Percentiles rank a stretch among this genome's conserved stretches.
Conservation (phyloP, 2,888 invertebrate genomes). For the Oscheius sp. region DNA sequence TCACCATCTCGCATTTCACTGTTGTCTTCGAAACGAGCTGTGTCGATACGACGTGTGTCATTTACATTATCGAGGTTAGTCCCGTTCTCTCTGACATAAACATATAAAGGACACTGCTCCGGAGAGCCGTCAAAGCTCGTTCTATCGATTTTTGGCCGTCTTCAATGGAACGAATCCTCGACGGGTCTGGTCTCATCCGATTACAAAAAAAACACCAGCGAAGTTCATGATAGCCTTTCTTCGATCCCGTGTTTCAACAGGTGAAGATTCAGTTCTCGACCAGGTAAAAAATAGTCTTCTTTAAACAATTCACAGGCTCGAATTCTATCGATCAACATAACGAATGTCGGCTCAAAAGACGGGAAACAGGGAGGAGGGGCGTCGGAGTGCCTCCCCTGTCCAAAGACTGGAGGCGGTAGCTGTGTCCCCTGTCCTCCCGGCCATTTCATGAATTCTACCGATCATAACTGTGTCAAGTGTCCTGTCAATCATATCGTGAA, state of each 20-base stretch:
- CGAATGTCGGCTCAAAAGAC: constrained; percentile 72
- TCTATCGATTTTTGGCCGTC: constrained; percentile 59
- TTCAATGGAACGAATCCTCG: constrained; percentile 63
- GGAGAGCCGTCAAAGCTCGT: constrained; percentile 33
- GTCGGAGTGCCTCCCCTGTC: constrained; percentile 73
- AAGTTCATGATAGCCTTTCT: constrained; percentile 64
- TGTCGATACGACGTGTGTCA: constrained; percentile 72
- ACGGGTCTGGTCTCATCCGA: constrained; percentile 52
- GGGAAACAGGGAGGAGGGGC: constrained; percentile 73
- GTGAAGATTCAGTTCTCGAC: constrained; percentile 68
- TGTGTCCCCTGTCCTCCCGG: constrained; percentile 75
- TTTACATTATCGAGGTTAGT: constrained; percentile 74
- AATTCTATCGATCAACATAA: constrained; percentile 75
- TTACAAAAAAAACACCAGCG: constrained; percentile 52
- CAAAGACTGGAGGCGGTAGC: constrained; percentile 62
- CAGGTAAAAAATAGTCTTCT: constrained; percentile 35
- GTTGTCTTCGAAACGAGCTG: constrained; percentile 76
- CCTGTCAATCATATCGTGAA: constrained; percentile 17
- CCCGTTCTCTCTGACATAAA: not conserved
- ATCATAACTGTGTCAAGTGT: constrained; percentile 18
- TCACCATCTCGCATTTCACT: constrained; percentile 73
- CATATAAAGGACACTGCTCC: constrained; percentile 36
- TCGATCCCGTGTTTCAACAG: constrained; percentile 54
- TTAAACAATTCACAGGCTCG: constrained; percentile 67
- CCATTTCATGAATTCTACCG: constrained; percentile 72